Evolutionary conservation across 2,113 vertebrate genomes (phyloP).

Genomic region (Leptodactylus fuscus): DNA sequence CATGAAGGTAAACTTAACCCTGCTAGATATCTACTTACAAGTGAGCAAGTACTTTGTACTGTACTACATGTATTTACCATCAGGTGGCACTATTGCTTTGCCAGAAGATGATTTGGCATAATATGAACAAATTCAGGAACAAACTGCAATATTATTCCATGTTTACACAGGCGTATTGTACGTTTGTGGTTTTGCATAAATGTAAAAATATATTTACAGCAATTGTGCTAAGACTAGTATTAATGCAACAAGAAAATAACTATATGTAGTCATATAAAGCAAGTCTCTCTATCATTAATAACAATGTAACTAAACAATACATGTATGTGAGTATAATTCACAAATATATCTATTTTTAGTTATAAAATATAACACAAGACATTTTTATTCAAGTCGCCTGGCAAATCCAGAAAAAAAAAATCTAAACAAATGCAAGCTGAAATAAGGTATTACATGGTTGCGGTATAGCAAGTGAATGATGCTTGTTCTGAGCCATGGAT

Average conservation of each 20-base stretch:
- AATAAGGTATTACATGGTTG: not conserved
- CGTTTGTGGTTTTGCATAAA: not conserved
- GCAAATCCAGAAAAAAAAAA: too few species aligned
- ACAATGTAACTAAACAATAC: not conserved
- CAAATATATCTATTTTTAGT: not conserved
- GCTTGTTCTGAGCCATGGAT: not conserved
- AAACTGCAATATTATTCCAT: not conserved
- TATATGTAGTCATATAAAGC: too few species aligned
- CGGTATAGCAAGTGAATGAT: not conserved
- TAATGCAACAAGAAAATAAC: too few species aligned
- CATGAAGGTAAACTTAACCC: too few species aligned
- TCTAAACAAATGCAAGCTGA: too few species aligned
- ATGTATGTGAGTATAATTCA: not conserved
- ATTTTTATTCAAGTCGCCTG: not conserved
- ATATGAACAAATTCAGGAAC: not conserved
- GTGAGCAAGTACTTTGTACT: not conserved
- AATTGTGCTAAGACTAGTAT: too few species aligned
- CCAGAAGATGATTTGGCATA: not conserved
- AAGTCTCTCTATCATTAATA: too few species aligned
- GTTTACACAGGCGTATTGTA: not conserved
- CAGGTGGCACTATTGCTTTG: conserved; percentile 50
- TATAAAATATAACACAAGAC: not conserved
- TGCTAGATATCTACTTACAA: too few species aligned
- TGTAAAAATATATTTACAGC: not conserved
- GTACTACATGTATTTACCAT: conserved; percentile 13